Conservation (phyloP, 2,888 invertebrate species). For the Allacma fusca region DNA sequence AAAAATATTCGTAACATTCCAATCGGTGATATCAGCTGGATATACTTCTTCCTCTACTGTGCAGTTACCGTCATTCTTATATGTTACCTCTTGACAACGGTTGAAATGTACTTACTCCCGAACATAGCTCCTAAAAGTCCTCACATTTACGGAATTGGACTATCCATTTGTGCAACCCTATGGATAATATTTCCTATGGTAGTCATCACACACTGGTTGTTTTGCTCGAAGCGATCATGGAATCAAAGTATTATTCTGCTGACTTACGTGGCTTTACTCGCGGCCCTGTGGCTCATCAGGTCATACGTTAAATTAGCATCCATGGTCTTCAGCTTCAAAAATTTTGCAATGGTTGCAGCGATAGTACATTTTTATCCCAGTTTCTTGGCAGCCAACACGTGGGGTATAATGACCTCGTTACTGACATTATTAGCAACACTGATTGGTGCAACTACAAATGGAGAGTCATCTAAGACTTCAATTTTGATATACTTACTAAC, state of each 20-base stretch:
- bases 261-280: background rate
- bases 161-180: background rate
- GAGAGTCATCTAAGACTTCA: too few species aligned
- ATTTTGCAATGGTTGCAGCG: background rate
- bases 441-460: too few species aligned
- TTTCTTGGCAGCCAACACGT: constrained; percentile 3
- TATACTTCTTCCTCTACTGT: constrained; percentile 1
- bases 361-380: background rate
- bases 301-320: background rate
- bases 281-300: background rate
- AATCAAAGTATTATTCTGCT: background rate
- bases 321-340: background rate
- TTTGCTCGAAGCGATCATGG: constrained; percentile 5
- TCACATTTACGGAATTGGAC: background rate
- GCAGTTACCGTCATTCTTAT: background rate
- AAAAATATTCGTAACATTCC: constrained; percentile 1
- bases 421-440: background rate
- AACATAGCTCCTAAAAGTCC: background rate
- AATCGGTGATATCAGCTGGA: background rate
- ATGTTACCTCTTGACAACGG: background rate
- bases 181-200: background rate
- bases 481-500: too few species aligned
- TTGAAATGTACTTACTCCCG: background rate
- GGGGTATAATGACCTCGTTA: background rate
- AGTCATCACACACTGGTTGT: constrained; percentile 16